A percentile compares a stretch with the other conserved stretches of the same genome.
phyloP scores from a whole-genome alignment of 2,888 invertebrate species.

The Lepidocyrtinus sp. region DNA sequence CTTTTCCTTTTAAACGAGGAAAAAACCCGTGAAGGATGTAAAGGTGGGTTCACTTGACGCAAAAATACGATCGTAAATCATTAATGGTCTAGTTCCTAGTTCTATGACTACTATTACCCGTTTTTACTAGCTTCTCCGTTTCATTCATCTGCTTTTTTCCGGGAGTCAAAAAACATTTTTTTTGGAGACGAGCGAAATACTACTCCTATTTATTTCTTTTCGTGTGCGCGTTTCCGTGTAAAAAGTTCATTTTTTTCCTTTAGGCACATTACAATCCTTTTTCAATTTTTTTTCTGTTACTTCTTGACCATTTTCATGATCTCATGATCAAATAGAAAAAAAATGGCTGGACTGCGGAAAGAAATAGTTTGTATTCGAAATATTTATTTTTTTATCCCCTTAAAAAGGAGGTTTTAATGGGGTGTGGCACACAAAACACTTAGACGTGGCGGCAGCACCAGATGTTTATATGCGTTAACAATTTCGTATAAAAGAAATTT shows the following conservation, averaged over 20 bases:
- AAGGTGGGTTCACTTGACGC: not conserved
- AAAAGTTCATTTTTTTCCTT: slow-evolving; percentile 1
- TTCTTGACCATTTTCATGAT: slow-evolving; percentile 11
- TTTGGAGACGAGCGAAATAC: slow-evolving; percentile 4
- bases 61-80: slow-evolving; percentile 45
- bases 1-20: not conserved
- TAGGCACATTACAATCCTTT: not conserved
- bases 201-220: not conserved
- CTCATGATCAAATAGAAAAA: not conserved
- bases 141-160: slow-evolving; percentile 13
- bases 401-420: slow-evolving; percentile 23
- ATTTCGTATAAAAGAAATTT: not conserved
- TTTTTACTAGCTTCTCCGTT: slow-evolving; percentile 18
- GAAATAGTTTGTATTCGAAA: not conserved
- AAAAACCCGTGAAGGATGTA: not conserved
- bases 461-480: slow-evolving; percentile 8
- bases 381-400: not conserved
- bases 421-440: slow-evolving; percentile 24
- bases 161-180: not conserved
- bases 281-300: not conserved
- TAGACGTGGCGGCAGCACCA: not conserved
- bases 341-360: not conserved
- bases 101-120: slow-evolving; percentile 8
- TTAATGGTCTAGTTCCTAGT: slow-evolving; percentile 41
- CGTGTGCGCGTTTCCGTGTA: slow-evolving; percentile 6